phyloP scores from a whole-genome alignment of 2,113 vertebrate genomes.

The Nesogale talazaci region DNA sequence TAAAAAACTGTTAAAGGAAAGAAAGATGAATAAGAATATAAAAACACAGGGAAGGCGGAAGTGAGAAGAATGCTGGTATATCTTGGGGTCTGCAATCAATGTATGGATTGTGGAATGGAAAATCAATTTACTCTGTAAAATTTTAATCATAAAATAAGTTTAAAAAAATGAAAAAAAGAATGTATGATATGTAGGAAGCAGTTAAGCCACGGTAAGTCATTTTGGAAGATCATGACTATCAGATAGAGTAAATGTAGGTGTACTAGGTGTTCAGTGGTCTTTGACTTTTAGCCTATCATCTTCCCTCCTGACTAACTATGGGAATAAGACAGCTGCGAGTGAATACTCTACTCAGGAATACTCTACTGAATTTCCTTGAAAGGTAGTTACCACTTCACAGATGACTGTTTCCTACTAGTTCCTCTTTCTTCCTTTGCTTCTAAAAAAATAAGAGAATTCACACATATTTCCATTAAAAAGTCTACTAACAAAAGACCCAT shows the following conservation, averaged over 20 bases:
- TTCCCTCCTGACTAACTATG: neutral
- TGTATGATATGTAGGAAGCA: neutral
- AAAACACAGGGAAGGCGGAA: too few species aligned
- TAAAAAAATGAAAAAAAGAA: too few species aligned
- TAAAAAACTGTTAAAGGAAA: too few species aligned
- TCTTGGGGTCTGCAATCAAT: too few species aligned
- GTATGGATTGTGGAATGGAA: too few species aligned
- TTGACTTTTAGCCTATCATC: neutral
- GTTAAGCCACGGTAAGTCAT: neutral
- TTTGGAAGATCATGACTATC: neutral
- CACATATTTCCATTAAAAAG: neutral
- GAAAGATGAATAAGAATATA: too few species aligned
- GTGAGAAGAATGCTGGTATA: too few species aligned
- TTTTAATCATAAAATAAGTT: too few species aligned
- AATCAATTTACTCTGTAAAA: too few species aligned
- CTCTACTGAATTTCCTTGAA: neutral
- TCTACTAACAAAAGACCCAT: neutral
- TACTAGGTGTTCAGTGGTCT: neutral
- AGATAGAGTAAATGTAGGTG: neutral
- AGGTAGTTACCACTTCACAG: neutral
- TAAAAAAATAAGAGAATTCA: neutral
- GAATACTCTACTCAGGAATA: neutral
- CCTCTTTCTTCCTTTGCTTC: neutral
- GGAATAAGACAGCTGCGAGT: neutral
- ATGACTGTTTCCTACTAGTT: neutral